phyloP scores from a whole-genome alignment of 2,797 vertebrate species.

The Xyrichtys novacula region DNA sequence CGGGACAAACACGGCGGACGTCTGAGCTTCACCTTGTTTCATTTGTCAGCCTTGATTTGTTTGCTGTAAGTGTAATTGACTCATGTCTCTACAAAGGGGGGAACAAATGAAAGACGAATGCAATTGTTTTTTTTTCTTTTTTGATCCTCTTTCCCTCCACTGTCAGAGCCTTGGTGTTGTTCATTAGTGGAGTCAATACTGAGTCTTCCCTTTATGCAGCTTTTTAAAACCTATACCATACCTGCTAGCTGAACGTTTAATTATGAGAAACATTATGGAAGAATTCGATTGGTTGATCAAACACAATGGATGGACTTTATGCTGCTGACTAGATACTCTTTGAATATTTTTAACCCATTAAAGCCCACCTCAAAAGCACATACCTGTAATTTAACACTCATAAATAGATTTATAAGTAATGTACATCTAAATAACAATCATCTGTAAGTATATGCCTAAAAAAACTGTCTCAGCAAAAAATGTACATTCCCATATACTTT shows the following conservation, averaged over 20 bases:
- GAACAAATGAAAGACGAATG: slow-evolving; percentile 56
- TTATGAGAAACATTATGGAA: slow-evolving; percentile 12
- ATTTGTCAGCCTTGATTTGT: slow-evolving; percentile 81
- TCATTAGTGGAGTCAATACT: slow-evolving; percentile 5
- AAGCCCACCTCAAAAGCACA: too few relatives aligned
- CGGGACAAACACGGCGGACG: slow-evolving; percentile 55
- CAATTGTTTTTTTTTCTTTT: slow-evolving; percentile 12
- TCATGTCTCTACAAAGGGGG: slow-evolving; percentile 58
- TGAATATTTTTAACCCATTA: not conserved
- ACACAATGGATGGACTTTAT: not conserved
- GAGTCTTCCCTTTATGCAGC: not conserved
- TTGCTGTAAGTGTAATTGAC: slow-evolving; percentile 77
- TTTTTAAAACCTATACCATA: not conserved
- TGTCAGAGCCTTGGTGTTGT: slow-evolving; percentile 11
- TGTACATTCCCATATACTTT: too few relatives aligned
- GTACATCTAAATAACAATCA: too few relatives aligned
- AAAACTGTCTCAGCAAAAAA: too few relatives aligned
- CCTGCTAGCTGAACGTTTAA: too few relatives aligned
- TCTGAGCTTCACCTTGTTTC: slow-evolving; percentile 67
- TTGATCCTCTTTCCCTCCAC: slow-evolving; percentile 6
- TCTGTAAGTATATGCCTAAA: too few relatives aligned
- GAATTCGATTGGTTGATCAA: slow-evolving; percentile 4
- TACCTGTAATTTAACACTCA: too few relatives aligned
- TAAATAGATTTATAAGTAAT: too few relatives aligned
- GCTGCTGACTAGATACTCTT: slow-evolving; percentile 3